Conservation (phyloP, 1,140 invertebrate species). For the Drosophila jambulina region DNA sequence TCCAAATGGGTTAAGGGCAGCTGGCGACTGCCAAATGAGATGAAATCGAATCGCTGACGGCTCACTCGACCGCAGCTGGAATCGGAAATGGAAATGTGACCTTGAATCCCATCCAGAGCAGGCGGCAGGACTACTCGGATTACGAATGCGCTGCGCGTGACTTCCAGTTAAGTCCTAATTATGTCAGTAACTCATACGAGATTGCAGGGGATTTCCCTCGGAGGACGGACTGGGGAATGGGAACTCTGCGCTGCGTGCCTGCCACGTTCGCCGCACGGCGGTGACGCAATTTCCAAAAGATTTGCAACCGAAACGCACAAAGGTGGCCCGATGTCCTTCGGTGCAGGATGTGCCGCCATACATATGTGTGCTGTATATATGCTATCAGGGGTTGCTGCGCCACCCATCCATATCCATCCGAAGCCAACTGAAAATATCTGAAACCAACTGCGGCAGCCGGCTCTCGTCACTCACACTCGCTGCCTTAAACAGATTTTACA, state of each 20-base stretch:
- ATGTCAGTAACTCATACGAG: slow-evolving; percentile 81
- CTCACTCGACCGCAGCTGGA: slow-evolving; percentile 48
- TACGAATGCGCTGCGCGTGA: slow-evolving; percentile 77
- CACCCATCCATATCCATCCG: slow-evolving; percentile 32
- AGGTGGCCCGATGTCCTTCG: slow-evolving; percentile 58
- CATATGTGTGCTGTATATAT: background rate
- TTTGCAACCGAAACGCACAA: slow-evolving; percentile 66
- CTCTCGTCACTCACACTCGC: slow-evolving; percentile 49
- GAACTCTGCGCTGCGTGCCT: slow-evolving; percentile 62
- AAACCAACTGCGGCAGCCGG: slow-evolving; percentile 53
- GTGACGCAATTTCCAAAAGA: slow-evolving; percentile 76
- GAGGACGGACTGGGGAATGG: slow-evolving; percentile 12
- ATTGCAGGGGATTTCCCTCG: slow-evolving; percentile 51
- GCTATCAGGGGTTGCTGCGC: slow-evolving; percentile 53
- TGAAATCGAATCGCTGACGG: slow-evolving; percentile 45
- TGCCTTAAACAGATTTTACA: slow-evolving; percentile 69
- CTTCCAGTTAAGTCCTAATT: slow-evolving; percentile 81
- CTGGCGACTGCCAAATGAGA: slow-evolving; percentile 34
- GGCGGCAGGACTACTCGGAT: slow-evolving; percentile 59
- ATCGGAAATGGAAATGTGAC: slow-evolving; percentile 54
- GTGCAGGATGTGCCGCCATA: slow-evolving; percentile 28
- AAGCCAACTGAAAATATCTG: slow-evolving; percentile 16
- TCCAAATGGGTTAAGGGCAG: slow-evolving; percentile 36
- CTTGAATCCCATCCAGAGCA: slow-evolving; percentile 52
- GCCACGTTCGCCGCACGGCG: slow-evolving; percentile 67